Conservation (phyloP, 92 coral and sea anemone species). For the Umimayanthus kanabou region DNA sequence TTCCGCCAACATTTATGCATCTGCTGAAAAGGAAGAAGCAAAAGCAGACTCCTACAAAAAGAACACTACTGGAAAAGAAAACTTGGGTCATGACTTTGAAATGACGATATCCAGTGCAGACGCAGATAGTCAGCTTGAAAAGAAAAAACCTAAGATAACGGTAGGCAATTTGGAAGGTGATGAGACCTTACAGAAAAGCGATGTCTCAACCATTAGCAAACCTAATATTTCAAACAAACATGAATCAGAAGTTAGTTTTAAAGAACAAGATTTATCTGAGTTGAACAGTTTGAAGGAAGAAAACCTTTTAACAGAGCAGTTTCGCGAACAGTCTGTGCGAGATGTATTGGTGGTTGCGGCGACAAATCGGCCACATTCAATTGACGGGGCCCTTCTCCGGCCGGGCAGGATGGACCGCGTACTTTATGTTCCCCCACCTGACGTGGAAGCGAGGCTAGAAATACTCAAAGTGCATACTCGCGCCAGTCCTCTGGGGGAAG, state of each 20-base stretch:
- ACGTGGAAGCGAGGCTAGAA: constrained; percentile 80
- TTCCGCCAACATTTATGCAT: constrained; percentile 80
- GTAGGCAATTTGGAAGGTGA: neutral
- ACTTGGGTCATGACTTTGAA: neutral
- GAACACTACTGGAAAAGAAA: neutral
- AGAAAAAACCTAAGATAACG: neutral
- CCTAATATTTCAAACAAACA: neutral
- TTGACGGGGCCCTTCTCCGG: constrained; percentile 92
- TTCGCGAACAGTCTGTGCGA: constrained; percentile 38
- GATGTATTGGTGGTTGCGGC: constrained; percentile 90
- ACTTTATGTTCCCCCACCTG: constrained; percentile 97
- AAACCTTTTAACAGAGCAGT: neutral
- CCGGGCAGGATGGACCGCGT: constrained; percentile 96
- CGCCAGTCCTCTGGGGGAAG: constrained; percentile 73
- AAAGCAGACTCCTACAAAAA: neutral
- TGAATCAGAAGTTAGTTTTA: neutral
- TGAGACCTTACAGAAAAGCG: neutral
- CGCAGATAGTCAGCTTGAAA: neutral
- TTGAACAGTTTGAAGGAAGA: neutral
- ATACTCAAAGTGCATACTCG: constrained; percentile 85
- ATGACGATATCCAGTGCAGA: neutral
- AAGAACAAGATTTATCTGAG: neutral
- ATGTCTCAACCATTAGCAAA: neutral
- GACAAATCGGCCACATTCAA: constrained; percentile 89
- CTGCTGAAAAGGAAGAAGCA: constrained; percentile 24